Base-by-base conservation (phyloP, 1,140 invertebrate species). In the Papilio xuthus region DNA sequence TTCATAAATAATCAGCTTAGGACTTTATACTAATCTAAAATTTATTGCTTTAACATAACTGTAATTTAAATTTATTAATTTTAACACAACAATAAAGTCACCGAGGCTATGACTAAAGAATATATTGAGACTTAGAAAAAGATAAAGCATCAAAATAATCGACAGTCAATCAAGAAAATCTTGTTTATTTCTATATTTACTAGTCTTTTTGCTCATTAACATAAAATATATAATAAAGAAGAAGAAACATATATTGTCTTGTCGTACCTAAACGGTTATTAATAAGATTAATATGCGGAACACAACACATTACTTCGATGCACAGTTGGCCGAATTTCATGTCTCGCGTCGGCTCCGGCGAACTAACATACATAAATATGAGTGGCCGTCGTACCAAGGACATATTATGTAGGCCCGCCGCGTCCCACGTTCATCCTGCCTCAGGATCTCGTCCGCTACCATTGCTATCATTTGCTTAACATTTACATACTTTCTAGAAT, bases 311-410 rank as follows among this genome's bases (percentile, higher is more conserved):
- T n/a, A 42, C 8, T 26, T 13, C 42, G 41, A n/a, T 47, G 41
- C 74, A n/a, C 28, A n/a, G 47, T 37, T 56, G 28, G 3, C 18
- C 74, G 74, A 60, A 76, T 81, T 77, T 81, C 42, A 18, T 32
- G 77, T 56, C 76, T 79, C 72, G 63, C 69, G 12, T 67, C 82
- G 79, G 78, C 80, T 79, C 73, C 72, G 79, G 70, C 80, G 82
- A 83, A 85, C 82, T 84, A 83, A 82, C 84, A 84, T 85, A 80
- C 80, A 88, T 89, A 85, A 82, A 89, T 89, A 89, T 89, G 88
- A 85, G 87, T 86, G 80, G 78, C 78, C 74, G 63, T 77, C 28
- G 78, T 81, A 83, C 81, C 88, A 88, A 89, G 88, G 86, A 88
- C 88, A 89, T 82, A 81, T 89, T 81, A 86, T 83, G 83, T 85